A percentile compares a stretch with the other conserved stretches of the same genome.
These are phyloP conservation scores for Theretra japonica DNA, from an alignment of 2,888 invertebrate species.

Conservation along the genomic window DNA sequence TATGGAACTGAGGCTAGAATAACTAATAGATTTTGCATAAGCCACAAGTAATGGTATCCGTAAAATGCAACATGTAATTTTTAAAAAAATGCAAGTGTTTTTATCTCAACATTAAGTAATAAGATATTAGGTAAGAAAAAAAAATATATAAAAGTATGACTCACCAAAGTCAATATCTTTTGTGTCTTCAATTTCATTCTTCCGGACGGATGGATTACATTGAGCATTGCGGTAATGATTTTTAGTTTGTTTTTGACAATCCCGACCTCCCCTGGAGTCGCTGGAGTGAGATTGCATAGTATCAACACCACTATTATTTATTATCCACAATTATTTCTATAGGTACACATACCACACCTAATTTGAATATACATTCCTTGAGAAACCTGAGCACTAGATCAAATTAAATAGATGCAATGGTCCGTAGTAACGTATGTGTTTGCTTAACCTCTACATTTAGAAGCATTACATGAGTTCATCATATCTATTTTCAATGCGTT, in stretches of 20 bases:
- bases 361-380: slow-evolving; percentile 6
- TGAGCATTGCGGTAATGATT: slow-evolving; percentile 59
- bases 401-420: slow-evolving; percentile 46
- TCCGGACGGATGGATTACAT: slow-evolving; percentile 74
- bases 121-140: too few relatives aligned
- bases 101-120: too few relatives aligned
- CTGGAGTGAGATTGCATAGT: slow-evolving; percentile 60
- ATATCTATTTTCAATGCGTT: slow-evolving; percentile 65
- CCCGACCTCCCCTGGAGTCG: slow-evolving; percentile 55
- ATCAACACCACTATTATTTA: slow-evolving; percentile 37
- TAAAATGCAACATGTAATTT: too few relatives aligned
- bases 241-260: slow-evolving; percentile 58
- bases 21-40: too few relatives aligned
- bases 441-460: slow-evolving; percentile 51
- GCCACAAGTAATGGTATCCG: too few relatives aligned
- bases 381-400: slow-evolving; percentile 39
- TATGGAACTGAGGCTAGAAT: too few relatives aligned
- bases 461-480: slow-evolving; percentile 52
- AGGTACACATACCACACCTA: neutral
- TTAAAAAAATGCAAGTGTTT: too few relatives aligned
- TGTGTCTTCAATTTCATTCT: slow-evolving; percentile 56
- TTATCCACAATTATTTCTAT: neutral
- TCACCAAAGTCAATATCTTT: slow-evolving; percentile 76
- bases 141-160: slow-evolving; percentile 38
- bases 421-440: slow-evolving; percentile 28